Evolutionary conservation across 2,113 vertebrate genomes (phyloP).

Genomic region (Phaethon lepturus): DNA sequence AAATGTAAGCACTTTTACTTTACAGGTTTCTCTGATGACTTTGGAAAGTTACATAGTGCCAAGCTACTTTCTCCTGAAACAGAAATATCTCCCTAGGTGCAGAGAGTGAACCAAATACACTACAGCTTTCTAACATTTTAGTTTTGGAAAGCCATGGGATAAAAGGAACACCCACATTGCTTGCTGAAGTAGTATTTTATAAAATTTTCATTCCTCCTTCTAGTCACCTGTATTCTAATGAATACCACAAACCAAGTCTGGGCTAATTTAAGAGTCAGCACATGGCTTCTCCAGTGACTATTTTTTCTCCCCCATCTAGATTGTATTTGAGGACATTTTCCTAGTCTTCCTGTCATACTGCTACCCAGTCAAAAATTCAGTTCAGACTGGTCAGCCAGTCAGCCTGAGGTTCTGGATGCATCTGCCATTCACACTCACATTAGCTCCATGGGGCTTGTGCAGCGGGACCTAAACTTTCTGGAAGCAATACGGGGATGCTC

Average conservation of each 20-base stretch:
- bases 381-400: neutral
- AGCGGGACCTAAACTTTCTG: neutral
- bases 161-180: neutral
- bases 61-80: neutral
- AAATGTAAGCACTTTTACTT: neutral
- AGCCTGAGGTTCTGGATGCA: neutral
- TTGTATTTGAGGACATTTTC: neutral
- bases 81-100: neutral
- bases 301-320: neutral
- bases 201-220: neutral
- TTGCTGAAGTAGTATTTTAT: neutral
- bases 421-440: fast-evolving
- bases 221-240: neutral
- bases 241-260: neutral
- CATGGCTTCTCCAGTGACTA: neutral
- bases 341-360: neutral
- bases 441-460: neutral
- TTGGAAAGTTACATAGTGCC: neutral
- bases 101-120: neutral
- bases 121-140: neutral
- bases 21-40: neutral
- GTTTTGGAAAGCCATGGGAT: neutral
- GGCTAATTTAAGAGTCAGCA: neutral
- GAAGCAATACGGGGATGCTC: neutral
- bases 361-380: neutral